Conservation (phyloP, 2,888 invertebrate genomes). For the Tenthredo amoena region DNA sequence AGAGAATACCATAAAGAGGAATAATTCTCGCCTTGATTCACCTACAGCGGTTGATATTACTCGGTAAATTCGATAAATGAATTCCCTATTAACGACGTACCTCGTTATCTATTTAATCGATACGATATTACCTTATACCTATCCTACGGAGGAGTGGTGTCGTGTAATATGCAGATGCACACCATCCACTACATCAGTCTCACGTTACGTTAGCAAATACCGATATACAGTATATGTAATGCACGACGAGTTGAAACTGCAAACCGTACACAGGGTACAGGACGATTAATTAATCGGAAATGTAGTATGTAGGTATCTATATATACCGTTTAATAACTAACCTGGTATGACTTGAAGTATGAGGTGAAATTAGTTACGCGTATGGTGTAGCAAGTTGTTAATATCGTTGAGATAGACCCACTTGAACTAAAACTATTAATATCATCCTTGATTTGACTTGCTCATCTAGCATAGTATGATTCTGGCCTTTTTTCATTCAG, state of each 20-base stretch:
- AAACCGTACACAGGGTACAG: background rate
- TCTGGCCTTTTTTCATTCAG: background rate
- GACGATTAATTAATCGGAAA: background rate
- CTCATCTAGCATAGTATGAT: background rate
- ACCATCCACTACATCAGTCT: constrained; percentile 37
- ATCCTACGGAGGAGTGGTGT: constrained; percentile 9
- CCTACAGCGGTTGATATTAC: background rate
- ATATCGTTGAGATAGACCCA: background rate
- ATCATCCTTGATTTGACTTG: background rate
- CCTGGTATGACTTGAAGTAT: background rate
- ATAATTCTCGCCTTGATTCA: background rate
- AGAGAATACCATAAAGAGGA: background rate
- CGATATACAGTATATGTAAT: background rate
- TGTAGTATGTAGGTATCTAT: background rate
- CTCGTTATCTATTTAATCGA: constrained; percentile 16
- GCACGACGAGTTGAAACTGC: constrained; percentile 1
- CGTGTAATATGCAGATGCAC: constrained; percentile 45
- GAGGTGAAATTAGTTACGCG: background rate
- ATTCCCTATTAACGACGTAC: background rate
- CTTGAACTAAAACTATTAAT: constrained; percentile 6
- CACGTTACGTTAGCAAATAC: constrained; percentile 31
- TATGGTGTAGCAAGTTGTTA: background rate
- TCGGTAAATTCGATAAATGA: background rate
- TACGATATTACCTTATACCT: constrained; percentile 2
- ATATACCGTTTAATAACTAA: background rate